Base-by-base conservation (phyloP, 2,888 invertebrate species). In the Rugalucina vietnamica region DNA sequence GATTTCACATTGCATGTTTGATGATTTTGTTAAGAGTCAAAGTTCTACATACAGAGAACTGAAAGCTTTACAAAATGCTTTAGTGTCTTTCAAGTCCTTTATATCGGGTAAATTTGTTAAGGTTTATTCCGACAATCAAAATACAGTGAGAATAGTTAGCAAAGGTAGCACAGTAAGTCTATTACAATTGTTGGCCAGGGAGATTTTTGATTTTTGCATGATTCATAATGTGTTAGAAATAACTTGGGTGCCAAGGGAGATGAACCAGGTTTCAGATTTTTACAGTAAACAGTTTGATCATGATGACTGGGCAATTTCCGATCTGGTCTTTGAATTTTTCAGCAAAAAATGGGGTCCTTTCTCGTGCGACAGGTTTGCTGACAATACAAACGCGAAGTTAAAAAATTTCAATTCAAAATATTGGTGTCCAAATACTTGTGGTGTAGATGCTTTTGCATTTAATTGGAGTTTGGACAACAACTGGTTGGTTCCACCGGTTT, bases 41-140 rank as follows among this genome's bases (percentile, higher is more conserved):
- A 54, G 54, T 21, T 54, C 74, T 29, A 34, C 49, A 50, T 74
- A 37, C 37, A 37, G 60, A n/a, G 21, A 43, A n/a, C n/a, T n/a
- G n/a, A n/a, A n/a, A n/a, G n/a, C n/a, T n/a, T n/a, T n/a, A n/a
- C n/a, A n/a, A n/a, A n/a, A n/a, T n/a, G n/a, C 10, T 54, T 21
- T 54, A 14, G n/a, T 54, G 54, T 43, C 43, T 8, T 43, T 43
- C 43, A 43, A 18, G 18, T 18, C 8, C 18, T 43, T 43, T 54
- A 29, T 74, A 34, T 29, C 2, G 32, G 65, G 49, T 8, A 77
- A 77, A 34, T 76, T 76, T 34, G 76, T 76, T 5, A 76, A 76
- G 43, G 43, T 65, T 24, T 65, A 76, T 43, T 29, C 43, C 12
- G 76, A 69, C n/a, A 76, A 76, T 39, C 76, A 76, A 32, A 76